Conservation (phyloP, 1,140 invertebrate genomes). For the Heliconius congener region DNA sequence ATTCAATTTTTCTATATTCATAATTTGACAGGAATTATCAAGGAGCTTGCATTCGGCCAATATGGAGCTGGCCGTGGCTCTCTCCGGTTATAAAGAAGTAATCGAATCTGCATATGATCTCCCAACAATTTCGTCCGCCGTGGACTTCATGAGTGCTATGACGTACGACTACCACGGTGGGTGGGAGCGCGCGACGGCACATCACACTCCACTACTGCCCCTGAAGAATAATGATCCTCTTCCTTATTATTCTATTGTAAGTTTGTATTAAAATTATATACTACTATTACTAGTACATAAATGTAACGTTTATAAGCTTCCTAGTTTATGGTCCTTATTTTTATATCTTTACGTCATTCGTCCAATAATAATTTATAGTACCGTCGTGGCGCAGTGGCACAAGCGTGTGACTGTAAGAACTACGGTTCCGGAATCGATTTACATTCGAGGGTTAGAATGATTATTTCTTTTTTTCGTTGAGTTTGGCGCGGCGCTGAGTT, state of each 20-base stretch:
- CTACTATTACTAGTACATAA: too few relatives aligned
- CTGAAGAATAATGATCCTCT: constrained; percentile 82
- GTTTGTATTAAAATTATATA: constrained; percentile 49
- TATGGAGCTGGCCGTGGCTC: constrained; percentile 89
- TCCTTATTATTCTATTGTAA: constrained; percentile 90
- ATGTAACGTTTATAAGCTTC: too few relatives aligned
- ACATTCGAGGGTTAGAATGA: too few relatives aligned
- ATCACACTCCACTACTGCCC: constrained; percentile 90
- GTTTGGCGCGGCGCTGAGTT: too few relatives aligned
- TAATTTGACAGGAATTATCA: constrained; percentile 86
- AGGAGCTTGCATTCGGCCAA: constrained; percentile 87
- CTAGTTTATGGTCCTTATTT: too few relatives aligned
- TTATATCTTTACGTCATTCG: neutral
- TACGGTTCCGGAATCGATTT: too few relatives aligned
- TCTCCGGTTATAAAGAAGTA: constrained; percentile 95
- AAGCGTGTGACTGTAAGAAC: too few relatives aligned
- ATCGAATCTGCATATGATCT: constrained; percentile 92
- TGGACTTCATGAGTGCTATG: constrained; percentile 94
- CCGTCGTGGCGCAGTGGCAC: too few relatives aligned
- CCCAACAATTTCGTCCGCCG: constrained; percentile 83
- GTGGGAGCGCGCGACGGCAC: constrained; percentile 91
- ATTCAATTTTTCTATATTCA: neutral
- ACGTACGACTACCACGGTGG: constrained; percentile 94
- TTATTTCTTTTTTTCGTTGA: too few relatives aligned
- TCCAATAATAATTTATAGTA: neutral